Evolutionary conservation across 2,888 invertebrate species (phyloP).

Genomic region (Mycalesis mineus): DNA sequence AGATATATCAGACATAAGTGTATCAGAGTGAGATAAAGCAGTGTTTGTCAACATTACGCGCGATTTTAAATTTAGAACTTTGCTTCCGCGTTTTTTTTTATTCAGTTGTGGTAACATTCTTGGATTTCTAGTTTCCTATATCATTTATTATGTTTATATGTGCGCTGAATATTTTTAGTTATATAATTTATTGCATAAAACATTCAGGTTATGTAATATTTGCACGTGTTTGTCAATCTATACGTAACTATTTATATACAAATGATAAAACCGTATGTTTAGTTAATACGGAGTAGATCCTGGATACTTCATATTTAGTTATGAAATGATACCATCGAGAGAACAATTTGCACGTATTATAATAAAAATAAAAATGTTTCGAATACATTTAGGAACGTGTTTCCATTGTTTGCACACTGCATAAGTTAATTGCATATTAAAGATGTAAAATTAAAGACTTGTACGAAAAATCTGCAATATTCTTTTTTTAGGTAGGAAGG

Average conservation of each 20-base stretch:
- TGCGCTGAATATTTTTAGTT: not conserved
- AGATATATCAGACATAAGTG: slow-evolving; percentile 5
- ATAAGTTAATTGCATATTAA: no score
- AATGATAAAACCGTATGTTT: no score
- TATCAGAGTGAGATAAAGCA: slow-evolving; percentile 38
- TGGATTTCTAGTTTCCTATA: slow-evolving; percentile 23
- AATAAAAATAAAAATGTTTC: no score
- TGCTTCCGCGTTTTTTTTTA: slow-evolving; percentile 35
- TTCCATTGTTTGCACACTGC: no score
- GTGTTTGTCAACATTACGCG: slow-evolving; percentile 61
- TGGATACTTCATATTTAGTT: no score
- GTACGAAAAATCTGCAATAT: no score
- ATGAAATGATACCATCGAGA: no score
- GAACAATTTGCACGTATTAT: no score
- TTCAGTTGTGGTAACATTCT: slow-evolving; percentile 23
- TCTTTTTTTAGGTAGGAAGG: no score
- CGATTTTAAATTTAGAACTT: slow-evolving; percentile 52
- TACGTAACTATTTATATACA: not conserved
- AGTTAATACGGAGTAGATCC: not conserved
- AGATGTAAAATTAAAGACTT: no score
- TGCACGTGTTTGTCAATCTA: not conserved
- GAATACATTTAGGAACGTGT: no score
- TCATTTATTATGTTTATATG: not conserved
- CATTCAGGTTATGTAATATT: not conserved
- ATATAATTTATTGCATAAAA: slow-evolving; percentile 12